phyloP scores from a whole-genome alignment of 2,113 vertebrate genomes.

The Heloderma charlesbogerti region DNA sequence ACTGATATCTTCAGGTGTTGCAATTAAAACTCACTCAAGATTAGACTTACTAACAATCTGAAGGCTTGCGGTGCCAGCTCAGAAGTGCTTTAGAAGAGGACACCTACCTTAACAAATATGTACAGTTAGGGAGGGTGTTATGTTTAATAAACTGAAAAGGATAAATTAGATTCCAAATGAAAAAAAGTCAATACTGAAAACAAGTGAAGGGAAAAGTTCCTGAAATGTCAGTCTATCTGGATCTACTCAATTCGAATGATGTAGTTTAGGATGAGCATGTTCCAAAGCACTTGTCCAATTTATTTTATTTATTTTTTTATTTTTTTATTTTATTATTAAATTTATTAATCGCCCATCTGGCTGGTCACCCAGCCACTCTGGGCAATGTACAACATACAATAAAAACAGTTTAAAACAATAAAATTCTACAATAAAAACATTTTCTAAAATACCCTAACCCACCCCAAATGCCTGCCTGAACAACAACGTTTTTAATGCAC shows the following conservation, averaged over 20 bases:
- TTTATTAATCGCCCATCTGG: too few species aligned
- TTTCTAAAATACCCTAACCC: too few species aligned
- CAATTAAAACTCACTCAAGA: constrained; percentile 38
- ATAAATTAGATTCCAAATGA: background rate
- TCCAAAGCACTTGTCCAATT: background rate
- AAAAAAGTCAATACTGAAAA: background rate
- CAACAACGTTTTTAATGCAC: too few species aligned
- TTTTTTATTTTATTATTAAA: too few species aligned
- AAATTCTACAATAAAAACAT: too few species aligned
- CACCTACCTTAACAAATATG: background rate
- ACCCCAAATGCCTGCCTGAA: too few species aligned
- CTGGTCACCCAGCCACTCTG: too few species aligned
- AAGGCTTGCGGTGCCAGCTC: background rate
- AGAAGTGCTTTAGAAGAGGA: background rate
- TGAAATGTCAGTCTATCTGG: background rate
- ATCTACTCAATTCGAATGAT: background rate
- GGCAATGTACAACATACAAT: too few species aligned
- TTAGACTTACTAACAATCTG: background rate
- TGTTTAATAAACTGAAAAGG: background rate
- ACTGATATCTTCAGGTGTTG: constrained; percentile 23
- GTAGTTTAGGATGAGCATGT: background rate
- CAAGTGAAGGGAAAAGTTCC: background rate
- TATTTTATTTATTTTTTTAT: too few species aligned
- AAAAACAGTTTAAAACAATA: too few species aligned
- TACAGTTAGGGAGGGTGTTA: background rate